A percentile compares a stretch with the other conserved stretches of the same genome.
phyloP scores from a whole-genome alignment of 1,140 invertebrate genomes.

The Campodea augens region DNA sequence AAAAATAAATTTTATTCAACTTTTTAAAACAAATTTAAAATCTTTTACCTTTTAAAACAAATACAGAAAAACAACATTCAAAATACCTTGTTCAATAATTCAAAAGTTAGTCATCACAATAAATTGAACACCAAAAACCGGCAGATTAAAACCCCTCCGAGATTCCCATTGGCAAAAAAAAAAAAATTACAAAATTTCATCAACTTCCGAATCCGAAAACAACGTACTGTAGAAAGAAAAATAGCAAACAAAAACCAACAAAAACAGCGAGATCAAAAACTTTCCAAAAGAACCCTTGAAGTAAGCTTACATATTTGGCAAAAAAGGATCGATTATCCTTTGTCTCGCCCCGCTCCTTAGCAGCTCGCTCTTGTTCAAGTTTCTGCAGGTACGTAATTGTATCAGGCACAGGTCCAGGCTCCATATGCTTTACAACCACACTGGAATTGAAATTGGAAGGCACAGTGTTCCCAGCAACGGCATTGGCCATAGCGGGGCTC shows the following conservation, averaged over 20 bases:
- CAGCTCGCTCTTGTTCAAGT: slow-evolving; percentile 69
- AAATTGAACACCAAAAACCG: too few relatives aligned
- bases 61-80: too few relatives aligned
- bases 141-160: too few relatives aligned
- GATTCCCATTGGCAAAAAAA: too few relatives aligned
- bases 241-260: slow-evolving; percentile 3
- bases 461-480: slow-evolving; percentile 25
- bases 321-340: slow-evolving; percentile 87
- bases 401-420: slow-evolving; percentile 62
- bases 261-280: slow-evolving; percentile 4
- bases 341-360: slow-evolving; percentile 68
- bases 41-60: too few relatives aligned
- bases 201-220: slow-evolving; percentile 1
- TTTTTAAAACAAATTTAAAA: too few relatives aligned
- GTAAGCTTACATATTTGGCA: slow-evolving; percentile 80
- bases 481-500: slow-evolving; percentile 5
- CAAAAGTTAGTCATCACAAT: too few relatives aligned
- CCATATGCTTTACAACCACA: slow-evolving; percentile 47
- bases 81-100: too few relatives aligned
- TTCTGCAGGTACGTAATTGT: slow-evolving; percentile 83
- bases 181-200: slow-evolving; percentile 8
- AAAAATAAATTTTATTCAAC: too few relatives aligned
- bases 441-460: slow-evolving; percentile 45
- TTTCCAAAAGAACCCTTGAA: slow-evolving; percentile 1
- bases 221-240: slow-evolving; percentile 5